Percentiles rank a stretch among this genome's conserved stretches.
Conservation (phyloP, 2,888 invertebrate genomes). For the Diaphora mendica region DNA sequence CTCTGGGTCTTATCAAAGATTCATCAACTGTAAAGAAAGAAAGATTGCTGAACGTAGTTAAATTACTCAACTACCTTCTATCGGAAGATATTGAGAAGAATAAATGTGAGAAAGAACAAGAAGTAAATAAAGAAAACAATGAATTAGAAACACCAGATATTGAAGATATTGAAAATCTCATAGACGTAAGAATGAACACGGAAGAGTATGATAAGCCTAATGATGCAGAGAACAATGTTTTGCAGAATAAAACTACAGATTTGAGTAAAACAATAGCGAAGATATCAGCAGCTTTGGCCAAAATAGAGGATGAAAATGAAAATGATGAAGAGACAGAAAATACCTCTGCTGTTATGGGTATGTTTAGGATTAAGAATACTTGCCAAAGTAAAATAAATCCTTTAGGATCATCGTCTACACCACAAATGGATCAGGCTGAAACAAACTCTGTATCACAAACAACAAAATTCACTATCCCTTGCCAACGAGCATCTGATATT, state of each 20-base stretch:
- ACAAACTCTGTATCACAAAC: conserved; percentile 26
- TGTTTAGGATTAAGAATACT: conserved; percentile 22
- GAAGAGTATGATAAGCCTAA: conserved; percentile 27
- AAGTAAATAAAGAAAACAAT: conserved; percentile 16
- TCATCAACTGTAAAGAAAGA: conserved; percentile 45
- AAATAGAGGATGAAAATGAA: conserved; percentile 36
- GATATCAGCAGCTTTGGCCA: conserved; percentile 37
- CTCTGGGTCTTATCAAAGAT: conserved; percentile 39
- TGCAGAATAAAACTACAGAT: conserved; percentile 33
- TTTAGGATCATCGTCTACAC: conserved; percentile 21
- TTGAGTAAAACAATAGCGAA: conserved; percentile 33
- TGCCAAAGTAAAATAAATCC: conserved; percentile 22
- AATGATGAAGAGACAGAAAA: conserved; percentile 25
- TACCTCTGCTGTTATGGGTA: conserved; percentile 38
- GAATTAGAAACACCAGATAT: conserved; percentile 6
- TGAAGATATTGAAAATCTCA: conserved; percentile 25
- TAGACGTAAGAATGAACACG: conserved; percentile 31
- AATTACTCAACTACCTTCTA: conserved; percentile 48
- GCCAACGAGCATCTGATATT: conserved; percentile 61
- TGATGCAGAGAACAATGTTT: conserved; percentile 13
- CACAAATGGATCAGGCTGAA: conserved; percentile 23
- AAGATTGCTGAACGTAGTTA: conserved; percentile 47
- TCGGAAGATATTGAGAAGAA: conserved; percentile 38
- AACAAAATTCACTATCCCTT: conserved; percentile 60
- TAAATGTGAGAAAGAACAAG: conserved; percentile 7